These are phyloP conservation scores for Litocranius walleri DNA, from an alignment of 2,113 vertebrate genomes.

Conservation along the genomic window DNA sequence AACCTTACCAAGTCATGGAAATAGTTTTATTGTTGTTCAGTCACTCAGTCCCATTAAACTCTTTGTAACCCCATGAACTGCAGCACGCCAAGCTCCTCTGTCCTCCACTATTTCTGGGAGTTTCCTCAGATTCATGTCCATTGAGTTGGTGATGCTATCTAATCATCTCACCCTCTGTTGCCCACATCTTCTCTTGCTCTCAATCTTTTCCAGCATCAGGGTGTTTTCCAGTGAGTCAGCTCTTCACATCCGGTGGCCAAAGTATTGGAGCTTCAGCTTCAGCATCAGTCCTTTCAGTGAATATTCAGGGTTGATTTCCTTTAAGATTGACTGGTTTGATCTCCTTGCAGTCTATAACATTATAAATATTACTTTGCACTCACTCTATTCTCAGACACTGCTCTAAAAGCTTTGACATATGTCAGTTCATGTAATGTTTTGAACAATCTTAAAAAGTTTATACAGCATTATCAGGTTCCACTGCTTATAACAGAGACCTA, in stretches of 20 bases:
- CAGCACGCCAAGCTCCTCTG: not conserved
- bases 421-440: not conserved
- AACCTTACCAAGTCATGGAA: not conserved
- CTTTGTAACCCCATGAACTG: not conserved
- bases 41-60: not conserved
- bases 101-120: not conserved
- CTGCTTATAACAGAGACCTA: not conserved
- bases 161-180: not conserved
- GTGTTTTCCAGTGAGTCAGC: not conserved
- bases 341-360: not conserved
- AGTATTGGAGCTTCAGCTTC: not conserved
- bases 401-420: not conserved
- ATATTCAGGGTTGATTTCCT: not conserved
- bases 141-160: not conserved
- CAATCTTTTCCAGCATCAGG: not conserved
- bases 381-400: not conserved
- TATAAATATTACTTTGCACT: not conserved
- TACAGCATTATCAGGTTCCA: not conserved
- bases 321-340: not conserved
- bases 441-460: not conserved
- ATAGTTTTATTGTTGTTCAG: not conserved
- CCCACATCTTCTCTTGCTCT: not conserved
- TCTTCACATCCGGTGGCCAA: not conserved
- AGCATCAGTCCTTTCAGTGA: not conserved
- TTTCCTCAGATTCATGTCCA: not conserved